Base-by-base conservation (phyloP, 35 echinoderm and acorn worm species). In the Diadema setosum region DNA sequence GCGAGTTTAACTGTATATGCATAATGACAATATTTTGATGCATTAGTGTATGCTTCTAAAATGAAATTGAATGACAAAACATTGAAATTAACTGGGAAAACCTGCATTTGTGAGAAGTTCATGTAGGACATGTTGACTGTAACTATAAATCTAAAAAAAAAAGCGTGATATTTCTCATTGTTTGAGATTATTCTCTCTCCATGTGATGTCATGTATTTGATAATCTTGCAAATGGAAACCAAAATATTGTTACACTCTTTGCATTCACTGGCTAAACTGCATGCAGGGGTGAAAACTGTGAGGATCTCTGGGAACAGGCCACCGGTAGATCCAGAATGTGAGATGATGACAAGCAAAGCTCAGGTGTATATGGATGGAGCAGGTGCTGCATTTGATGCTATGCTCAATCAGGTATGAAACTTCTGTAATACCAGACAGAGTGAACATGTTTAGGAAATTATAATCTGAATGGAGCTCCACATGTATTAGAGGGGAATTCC, bases 371-470 rank as follows among this genome's bases (percentile, higher is more conserved):
- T 69, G 80, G 95, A 97, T 81, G 90, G 84, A 4, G 46, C 81
- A 34, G 42, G 64, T 41, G 82, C 88, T 42, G 83, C 93, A 3
- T 97, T 87, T 84, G 95, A 97, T 90, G 91, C 91, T 39, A 97
- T 97, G 95, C 81, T 93, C 7, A 93, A 97, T 81, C 94, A 97
- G 91, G 94, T 97, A n/a, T n/a, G n/a, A n/a, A n/a, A n/a, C n/a
- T n/a, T n/a, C n/a, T n/a, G n/a, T n/a, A n/a, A n/a, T n/a, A n/a
- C n/a, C n/a, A n/a, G n/a, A n/a, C n/a, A n/a, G n/a, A n/a, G n/a
- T n/a, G n/a, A n/a, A n/a, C n/a, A n/a, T n/a, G n/a, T n/a, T n/a
- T n/a, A n/a, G n/a, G n/a, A n/a, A n/a, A n/a, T n/a, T n/a, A n/a
- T n/a, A n/a, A n/a, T n/a, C n/a, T n/a, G n/a, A n/a, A n/a, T n/a